Evolutionary conservation across 1,140 invertebrate species (phyloP).

Genomic region (Atta cephalotes): DNA sequence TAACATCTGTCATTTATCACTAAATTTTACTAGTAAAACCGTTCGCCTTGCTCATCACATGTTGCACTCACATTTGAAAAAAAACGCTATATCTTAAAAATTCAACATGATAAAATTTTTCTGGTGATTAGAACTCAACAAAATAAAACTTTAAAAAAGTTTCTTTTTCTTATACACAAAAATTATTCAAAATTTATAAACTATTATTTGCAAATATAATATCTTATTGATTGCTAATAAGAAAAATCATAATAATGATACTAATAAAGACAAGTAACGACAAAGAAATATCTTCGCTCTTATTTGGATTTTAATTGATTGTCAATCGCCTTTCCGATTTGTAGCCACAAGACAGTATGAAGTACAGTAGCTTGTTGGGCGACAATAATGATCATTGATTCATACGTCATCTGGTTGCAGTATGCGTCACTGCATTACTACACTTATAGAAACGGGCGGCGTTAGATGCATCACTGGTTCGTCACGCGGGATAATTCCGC

Average conservation of each 20-base stretch:
- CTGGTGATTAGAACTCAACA: too few species aligned
- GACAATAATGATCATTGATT: slow-evolving; percentile 40
- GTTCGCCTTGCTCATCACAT: too few species aligned
- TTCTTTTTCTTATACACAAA: too few species aligned
- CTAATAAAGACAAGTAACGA: background rate
- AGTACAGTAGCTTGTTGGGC: background rate
- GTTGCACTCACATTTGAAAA: too few species aligned
- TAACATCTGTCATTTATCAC: too few species aligned
- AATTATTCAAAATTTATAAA: too few species aligned
- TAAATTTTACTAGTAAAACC: too few species aligned
- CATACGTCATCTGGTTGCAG: slow-evolving; percentile 27
- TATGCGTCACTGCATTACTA: slow-evolving; percentile 33
- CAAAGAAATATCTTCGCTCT: background rate
- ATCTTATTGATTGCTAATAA: background rate
- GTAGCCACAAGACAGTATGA: background rate
- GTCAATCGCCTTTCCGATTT: slow-evolving; percentile 1
- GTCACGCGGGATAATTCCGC: slow-evolving; percentile 52
- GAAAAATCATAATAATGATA: background rate
- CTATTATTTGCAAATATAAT: background rate
- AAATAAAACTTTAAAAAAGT: too few species aligned
- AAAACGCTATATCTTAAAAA: too few species aligned
- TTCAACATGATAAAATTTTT: too few species aligned
- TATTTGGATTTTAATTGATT: background rate
- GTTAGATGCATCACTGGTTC: slow-evolving; percentile 53
- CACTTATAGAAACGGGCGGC: slow-evolving; percentile 38